phyloP scores from a whole-genome alignment of 2,888 invertebrate genomes.

The Troglohyphantes excavatus region DNA sequence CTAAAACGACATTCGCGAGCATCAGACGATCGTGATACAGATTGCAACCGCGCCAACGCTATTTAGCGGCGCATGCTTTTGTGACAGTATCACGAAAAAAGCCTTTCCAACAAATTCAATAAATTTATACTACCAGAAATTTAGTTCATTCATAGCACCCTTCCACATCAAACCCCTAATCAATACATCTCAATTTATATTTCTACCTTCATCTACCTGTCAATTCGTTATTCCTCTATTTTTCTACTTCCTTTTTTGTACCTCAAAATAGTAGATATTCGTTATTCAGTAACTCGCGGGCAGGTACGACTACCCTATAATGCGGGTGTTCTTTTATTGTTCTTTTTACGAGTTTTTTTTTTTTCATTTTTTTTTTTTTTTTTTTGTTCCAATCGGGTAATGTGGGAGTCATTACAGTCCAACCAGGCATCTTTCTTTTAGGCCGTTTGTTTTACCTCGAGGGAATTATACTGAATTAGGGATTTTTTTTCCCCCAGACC shows the following conservation, averaged over 20 bases:
- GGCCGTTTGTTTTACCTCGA: conserved; percentile 6
- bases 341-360: not conserved
- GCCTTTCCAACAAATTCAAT: no score
- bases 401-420: not conserved
- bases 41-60: no score
- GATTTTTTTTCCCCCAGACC: not conserved
- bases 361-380: not conserved
- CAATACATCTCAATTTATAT: not conserved
- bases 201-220: not conserved
- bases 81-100: no score
- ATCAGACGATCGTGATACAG: no score
- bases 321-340: conserved; percentile 11
- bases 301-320: not conserved
- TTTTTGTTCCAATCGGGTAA: conserved; percentile 8
- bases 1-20: no score
- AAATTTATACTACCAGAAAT: no score
- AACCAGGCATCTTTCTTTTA: not conserved
- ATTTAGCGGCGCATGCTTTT: no score
- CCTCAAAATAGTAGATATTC: not conserved
- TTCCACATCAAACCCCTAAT: no score
- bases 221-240: not conserved
- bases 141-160: no score
- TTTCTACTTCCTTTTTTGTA: not conserved
- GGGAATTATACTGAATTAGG: conserved; percentile 11
- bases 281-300: not conserved